These are phyloP conservation scores for Rotaria macrura DNA, from an alignment of 2,888 invertebrate genomes.

Conservation along the genomic window DNA sequence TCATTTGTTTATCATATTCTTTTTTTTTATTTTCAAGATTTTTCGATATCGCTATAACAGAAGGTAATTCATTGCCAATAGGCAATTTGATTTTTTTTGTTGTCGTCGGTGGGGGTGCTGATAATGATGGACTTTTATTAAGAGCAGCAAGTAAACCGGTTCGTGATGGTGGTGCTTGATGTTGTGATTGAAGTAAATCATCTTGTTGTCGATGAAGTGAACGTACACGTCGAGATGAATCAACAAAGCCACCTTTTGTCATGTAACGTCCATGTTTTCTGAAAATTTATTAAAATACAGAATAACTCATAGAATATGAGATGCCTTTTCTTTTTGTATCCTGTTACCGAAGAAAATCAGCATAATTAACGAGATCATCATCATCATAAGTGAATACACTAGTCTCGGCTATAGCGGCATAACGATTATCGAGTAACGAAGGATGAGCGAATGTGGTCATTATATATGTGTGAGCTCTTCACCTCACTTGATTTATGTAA, in stretches of 20 bases:
- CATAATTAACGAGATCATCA: slow-evolving; percentile 31
- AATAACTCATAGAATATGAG: neutral
- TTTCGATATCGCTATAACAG: slow-evolving; percentile 19
- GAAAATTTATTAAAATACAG: neutral
- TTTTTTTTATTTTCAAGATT: slow-evolving; percentile 41
- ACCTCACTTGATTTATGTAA: neutral
- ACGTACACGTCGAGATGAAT: slow-evolving; percentile 24
- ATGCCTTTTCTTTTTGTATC: neutral
- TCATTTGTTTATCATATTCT: slow-evolving; percentile 42
- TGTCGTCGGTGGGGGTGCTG: neutral
- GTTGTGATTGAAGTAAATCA: neutral
- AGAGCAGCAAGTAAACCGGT: neutral
- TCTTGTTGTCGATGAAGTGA: slow-evolving; percentile 27
- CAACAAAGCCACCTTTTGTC: slow-evolving; percentile 32
- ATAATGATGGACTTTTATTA: neutral
- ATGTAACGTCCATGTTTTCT: slow-evolving; percentile 33
- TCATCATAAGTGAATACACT: slow-evolving; percentile 31
- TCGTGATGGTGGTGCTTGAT: neutral
- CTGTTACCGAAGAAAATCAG: slow-evolving; percentile 31
- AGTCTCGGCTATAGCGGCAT: slow-evolving; percentile 27
- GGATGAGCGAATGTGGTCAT: slow-evolving; percentile 27
- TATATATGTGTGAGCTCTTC: neutral
- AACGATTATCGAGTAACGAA: slow-evolving; percentile 27
- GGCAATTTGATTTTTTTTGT: neutral
- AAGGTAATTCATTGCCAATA: slow-evolving; percentile 16